Conservation (phyloP, 2,888 invertebrate species). For the Drosophila greeni region DNA sequence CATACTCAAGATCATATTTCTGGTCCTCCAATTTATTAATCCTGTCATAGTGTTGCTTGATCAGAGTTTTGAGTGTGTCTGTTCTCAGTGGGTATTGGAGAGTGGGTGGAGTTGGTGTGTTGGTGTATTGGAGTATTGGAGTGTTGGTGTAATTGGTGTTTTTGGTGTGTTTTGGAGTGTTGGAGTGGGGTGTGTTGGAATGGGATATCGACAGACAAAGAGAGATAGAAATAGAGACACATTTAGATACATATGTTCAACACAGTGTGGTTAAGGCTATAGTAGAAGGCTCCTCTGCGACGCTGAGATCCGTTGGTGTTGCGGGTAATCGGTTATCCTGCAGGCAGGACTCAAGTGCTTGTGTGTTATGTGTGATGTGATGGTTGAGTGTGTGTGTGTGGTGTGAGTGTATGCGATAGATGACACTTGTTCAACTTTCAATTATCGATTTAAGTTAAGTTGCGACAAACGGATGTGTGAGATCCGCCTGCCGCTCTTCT, state of each 20-base stretch:
- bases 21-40: constrained; percentile 93
- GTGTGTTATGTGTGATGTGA: constrained; percentile 13
- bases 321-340: constrained; percentile 13
- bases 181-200: constrained; percentile 21
- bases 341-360: constrained; percentile 7
- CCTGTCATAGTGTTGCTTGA: constrained; percentile 92
- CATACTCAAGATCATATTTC: constrained; percentile 99
- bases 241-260: constrained; percentile 40
- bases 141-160: constrained; percentile 8
- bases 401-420: constrained; percentile 49
- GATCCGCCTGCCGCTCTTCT: constrained; percentile 2
- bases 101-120: neutral
- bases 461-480: constrained; percentile 5
- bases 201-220: constrained; percentile 37
- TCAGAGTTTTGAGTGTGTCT: constrained; percentile 87
- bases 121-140: constrained; percentile 15
- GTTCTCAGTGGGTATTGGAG: constrained; percentile 73
- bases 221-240: constrained; percentile 52
- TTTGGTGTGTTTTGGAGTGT: constrained; percentile 2
- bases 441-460: constrained; percentile 42
- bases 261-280: constrained; percentile 26
- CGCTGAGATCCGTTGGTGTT: constrained; percentile 24
- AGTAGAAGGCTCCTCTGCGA: constrained; percentile 22
- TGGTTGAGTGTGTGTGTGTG: constrained; percentile 24
- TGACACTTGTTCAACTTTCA: constrained; percentile 51